Conservation (phyloP, 2,888 invertebrate species). For the Melipona beecheii region DNA sequence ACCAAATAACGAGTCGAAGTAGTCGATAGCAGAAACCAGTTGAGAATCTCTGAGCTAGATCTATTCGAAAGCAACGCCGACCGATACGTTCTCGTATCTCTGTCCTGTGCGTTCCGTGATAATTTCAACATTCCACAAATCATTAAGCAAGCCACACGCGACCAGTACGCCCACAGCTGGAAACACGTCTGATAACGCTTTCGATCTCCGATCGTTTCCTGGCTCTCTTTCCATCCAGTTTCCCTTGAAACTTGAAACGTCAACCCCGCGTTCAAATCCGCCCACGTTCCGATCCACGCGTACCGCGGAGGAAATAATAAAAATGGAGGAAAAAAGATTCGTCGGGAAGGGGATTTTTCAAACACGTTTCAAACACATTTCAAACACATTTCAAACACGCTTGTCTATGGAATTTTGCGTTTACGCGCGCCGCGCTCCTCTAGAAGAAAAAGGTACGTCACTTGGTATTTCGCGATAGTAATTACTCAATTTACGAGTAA, state of each 20-base stretch:
- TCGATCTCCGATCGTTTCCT: constrained; percentile 50
- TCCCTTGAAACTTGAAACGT: constrained; percentile 70
- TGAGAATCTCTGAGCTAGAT: constrained; percentile 54
- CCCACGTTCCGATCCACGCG: constrained; percentile 67
- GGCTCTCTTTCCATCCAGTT: constrained; percentile 70
- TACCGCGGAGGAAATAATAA: constrained; percentile 22
- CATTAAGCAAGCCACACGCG: constrained; percentile 61
- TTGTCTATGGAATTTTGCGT: constrained; percentile 38
- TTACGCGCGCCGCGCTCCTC: constrained; percentile 38
- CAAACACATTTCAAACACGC: not conserved
- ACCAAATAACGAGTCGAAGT: not conserved
- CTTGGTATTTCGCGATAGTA: constrained; percentile 46
- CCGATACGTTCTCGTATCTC: constrained; percentile 50
- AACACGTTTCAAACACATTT: not conserved
- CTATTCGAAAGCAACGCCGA: constrained; percentile 50
- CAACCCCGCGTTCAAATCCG: constrained; percentile 69
- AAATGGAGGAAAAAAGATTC: constrained; percentile 5
- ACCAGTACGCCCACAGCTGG: constrained; percentile 57
- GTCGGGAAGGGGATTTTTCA: constrained; percentile 6
- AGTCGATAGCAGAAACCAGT: constrained; percentile 34
- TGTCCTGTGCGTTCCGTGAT: constrained; percentile 57
- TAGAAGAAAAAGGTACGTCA: not conserved
- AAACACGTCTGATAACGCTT: constrained; percentile 56
- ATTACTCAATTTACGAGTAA: not conserved
- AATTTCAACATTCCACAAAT: constrained; percentile 73